Conservation (phyloP, 92 coral and sea anemone genomes). For the Epizoanthus stellaris region DNA sequence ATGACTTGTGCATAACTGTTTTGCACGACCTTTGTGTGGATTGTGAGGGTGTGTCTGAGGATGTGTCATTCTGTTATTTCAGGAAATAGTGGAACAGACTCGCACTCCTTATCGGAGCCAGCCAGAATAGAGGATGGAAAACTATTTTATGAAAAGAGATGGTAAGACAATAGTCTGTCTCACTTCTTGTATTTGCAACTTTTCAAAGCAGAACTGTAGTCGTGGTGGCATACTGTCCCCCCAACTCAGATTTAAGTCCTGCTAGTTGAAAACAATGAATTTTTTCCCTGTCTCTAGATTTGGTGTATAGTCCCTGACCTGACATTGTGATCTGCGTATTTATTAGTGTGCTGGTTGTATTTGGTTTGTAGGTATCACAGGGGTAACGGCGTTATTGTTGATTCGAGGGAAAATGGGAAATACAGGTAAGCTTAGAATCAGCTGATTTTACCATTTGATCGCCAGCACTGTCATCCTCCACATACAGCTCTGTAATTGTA, state of each 20-base stretch:
- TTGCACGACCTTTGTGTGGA: neutral
- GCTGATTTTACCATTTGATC: too few relatives aligned
- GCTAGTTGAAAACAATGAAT: too few relatives aligned
- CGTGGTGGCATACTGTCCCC: too few relatives aligned
- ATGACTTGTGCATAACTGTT: too few relatives aligned
- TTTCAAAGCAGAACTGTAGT: neutral
- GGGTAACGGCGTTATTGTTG: conserved; percentile 86
- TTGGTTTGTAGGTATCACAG: conserved; percentile 78
- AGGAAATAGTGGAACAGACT: conserved; percentile 74
- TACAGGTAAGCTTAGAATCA: conserved; percentile 67
- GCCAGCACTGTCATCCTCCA: neutral
- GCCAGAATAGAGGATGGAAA: conserved; percentile 95
- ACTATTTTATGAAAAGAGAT: conserved; percentile 90
- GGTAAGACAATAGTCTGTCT: conserved; percentile 57
- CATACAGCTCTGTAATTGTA: too few relatives aligned
- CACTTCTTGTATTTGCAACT: neutral
- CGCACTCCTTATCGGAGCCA: conserved; percentile 66
- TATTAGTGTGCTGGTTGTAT: neutral
- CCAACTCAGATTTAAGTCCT: too few relatives aligned
- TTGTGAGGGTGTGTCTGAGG: neutral
- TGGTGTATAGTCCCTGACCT: neutral
- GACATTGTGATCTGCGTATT: too few relatives aligned
- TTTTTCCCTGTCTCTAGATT: too few relatives aligned
- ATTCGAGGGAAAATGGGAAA: conserved; percentile 91
- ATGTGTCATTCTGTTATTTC: neutral